Percentiles rank a stretch among this genome's conserved stretches.
Conservation (phyloP, 2,113 vertebrate genomes). For the Probosciger aterrimus region DNA sequence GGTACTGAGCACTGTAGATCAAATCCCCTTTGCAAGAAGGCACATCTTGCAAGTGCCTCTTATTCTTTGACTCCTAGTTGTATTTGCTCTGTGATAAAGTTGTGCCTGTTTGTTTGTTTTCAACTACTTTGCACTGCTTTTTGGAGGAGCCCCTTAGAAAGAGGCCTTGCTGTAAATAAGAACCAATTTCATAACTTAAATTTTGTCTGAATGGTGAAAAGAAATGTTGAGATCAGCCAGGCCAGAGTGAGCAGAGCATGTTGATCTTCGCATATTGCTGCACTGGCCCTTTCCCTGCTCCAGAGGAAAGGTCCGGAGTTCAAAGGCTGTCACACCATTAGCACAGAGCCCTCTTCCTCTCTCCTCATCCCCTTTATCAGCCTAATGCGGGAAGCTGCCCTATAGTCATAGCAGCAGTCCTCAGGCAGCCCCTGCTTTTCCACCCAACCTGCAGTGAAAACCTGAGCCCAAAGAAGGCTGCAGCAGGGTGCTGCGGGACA, state of each 20-base stretch:
- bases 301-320: neutral
- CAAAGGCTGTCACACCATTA: neutral
- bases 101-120: neutral
- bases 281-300: neutral
- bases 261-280: neutral
- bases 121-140: neutral
- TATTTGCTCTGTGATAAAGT: neutral
- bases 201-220: neutral
- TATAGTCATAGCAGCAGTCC: neutral
- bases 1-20: neutral
- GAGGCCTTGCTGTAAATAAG: neutral
- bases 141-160: neutral
- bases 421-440: neutral
- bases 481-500: neutral
- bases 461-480: neutral
- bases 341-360: neutral
- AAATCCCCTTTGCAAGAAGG: neutral
- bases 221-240: neutral
- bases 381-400: neutral
- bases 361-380: neutral
- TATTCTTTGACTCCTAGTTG: neutral
- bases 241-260: neutral
- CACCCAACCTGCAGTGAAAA: neutral
- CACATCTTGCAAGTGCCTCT: neutral
- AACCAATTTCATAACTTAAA: neutral